Evolutionary conservation across 2,797 vertebrate species (phyloP).

Genomic region (Micrastur ruficollis): DNA sequence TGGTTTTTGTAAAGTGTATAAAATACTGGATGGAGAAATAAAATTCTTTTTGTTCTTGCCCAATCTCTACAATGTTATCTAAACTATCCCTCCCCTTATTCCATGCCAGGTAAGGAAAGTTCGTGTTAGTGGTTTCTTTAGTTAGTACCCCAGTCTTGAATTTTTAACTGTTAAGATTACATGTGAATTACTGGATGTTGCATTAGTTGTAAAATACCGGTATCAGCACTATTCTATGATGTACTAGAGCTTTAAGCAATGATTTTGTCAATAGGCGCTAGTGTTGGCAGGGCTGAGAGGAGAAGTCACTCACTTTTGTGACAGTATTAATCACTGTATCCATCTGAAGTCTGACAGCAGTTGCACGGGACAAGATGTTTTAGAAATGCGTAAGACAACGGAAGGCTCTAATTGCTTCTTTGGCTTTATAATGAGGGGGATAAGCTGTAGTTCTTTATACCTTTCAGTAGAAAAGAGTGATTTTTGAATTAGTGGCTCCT

Average conservation of each 20-base stretch:
- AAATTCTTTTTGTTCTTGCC: slow-evolving; percentile 70
- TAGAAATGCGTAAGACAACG: background rate
- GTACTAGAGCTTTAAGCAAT: slow-evolving; percentile 42
- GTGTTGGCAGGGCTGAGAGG: background rate
- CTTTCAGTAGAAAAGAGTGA: background rate
- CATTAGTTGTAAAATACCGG: slow-evolving; percentile 50
- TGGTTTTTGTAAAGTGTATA: slow-evolving; percentile 76
- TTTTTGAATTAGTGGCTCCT: background rate
- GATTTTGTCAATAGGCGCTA: slow-evolving; percentile 28
- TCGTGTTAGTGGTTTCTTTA: slow-evolving; percentile 57
- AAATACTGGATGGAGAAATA: slow-evolving; percentile 69
- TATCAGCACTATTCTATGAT: slow-evolving; percentile 32
- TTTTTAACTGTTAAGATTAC: slow-evolving; percentile 53
- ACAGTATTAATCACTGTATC: background rate
- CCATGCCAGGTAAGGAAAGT: slow-evolving; percentile 9
- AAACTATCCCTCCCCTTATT: slow-evolving; percentile 25
- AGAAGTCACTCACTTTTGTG: background rate
- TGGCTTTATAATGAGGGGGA: background rate
- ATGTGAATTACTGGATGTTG: slow-evolving; percentile 40
- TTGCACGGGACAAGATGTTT: background rate
- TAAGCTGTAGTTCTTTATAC: background rate
- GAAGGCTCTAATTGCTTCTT: background rate
- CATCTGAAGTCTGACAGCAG: background rate
- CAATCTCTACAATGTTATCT: slow-evolving; percentile 69
- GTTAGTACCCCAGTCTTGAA: slow-evolving; percentile 43